Evolutionary conservation across 1,140 invertebrate genomes (phyloP), one percentile per base, ranked within the genome.

Genomic region (Agrypnia vestita): DNA sequence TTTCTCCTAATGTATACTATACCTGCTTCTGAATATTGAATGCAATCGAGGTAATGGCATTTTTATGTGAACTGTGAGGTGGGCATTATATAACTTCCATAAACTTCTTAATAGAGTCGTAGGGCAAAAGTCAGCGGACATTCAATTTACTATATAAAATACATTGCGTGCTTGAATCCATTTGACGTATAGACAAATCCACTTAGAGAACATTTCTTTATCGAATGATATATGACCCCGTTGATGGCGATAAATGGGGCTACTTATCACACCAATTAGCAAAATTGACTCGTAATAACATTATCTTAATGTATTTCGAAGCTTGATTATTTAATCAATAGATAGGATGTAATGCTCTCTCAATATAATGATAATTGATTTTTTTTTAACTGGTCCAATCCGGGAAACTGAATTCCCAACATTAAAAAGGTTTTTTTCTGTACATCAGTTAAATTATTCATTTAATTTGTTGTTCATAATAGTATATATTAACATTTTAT

Each of bases 41-140:
- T 64, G 21, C 61, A 64, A 64, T 64, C 61, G 61, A 64, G 61
- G 35, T 64, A 64, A 64, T 64, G 61, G 61, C n/a, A 25, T 19
- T 43, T 64, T 64, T 64, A 64, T 64, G 61, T 43, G 13, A 64
- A n/a, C 55, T 21, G 25, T 35, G 1, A 35, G 25, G 25, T 35
- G 0, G 10, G 61, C 21, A 43, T 43, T 43, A 64, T 64, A 43
- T n/a, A 13, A 64, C 21, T 64, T 64, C 61, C 61, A 64, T 64
- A 64, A 64, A 64, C 21, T 13, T 35, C 19, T 64, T 64, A 64
- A 64, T 64, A 25, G 61, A 64, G 61, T 64, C 61, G 13, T 64
- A 64, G 61, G 55, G 55, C 25, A n/a, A 25, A 64, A 64, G 61
- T 64, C 61, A 64, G 35, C 12, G 61, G n/a, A 15, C 13, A 25